phyloP scores from a whole-genome alignment of 1,140 invertebrate genomes.

The Euwallacea fornicatus region DNA sequence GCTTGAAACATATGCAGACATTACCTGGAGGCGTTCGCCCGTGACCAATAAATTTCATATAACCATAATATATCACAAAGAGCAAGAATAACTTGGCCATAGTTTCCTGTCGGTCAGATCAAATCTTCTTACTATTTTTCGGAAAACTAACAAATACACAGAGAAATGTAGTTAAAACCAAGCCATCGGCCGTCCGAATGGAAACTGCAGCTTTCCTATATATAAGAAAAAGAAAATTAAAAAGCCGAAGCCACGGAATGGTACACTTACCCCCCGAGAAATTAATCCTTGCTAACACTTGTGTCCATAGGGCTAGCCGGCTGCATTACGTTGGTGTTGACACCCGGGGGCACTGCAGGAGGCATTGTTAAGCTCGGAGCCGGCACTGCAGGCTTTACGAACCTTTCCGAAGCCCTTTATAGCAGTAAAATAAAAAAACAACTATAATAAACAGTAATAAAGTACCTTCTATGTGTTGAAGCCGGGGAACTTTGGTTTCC shows the following conservation, averaged over 20 bases:
- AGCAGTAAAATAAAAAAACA: not conserved
- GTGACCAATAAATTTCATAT: not conserved
- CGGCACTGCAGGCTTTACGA: slow-evolving; percentile 75
- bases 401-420: slow-evolving; percentile 65
- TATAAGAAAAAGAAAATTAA: no score
- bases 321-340: slow-evolving; percentile 48
- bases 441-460: slow-evolving; percentile 1
- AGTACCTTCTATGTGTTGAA: slow-evolving; percentile 59
- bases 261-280: not conserved
- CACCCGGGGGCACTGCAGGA: not conserved
- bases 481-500: slow-evolving; percentile 47
- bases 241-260: no score
- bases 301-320: slow-evolving; percentile 71
- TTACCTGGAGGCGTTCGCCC: no score
- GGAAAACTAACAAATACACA: not conserved
- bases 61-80: slow-evolving; percentile 2
- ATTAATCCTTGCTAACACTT: slow-evolving; percentile 54
- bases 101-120: not conserved
- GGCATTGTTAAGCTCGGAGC: slow-evolving; percentile 46
- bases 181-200: not conserved
- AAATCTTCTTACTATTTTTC: not conserved
- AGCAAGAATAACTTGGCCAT: not conserved
- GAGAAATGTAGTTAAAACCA: not conserved
- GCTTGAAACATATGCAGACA: no score
- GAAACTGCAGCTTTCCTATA: not conserved